A percentile compares a stretch with the other conserved stretches of the same genome.
Evolutionary conservation across 2,113 vertebrate species (phyloP).

Genomic region (Hepsetus odoe): DNA sequence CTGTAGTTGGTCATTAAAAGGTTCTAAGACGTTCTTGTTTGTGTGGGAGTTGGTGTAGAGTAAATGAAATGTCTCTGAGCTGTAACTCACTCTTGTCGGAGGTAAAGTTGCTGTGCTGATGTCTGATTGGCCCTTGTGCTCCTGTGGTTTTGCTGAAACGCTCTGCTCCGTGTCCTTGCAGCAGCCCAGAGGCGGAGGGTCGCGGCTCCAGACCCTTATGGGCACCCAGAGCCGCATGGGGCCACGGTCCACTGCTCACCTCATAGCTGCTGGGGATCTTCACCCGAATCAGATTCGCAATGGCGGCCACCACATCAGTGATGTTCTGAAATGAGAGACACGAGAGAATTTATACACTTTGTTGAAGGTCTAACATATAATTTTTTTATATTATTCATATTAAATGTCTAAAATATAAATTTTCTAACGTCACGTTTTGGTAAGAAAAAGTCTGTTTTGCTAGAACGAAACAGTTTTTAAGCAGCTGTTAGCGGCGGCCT

Average conservation of each 20-base stretch:
- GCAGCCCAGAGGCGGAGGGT: slow-evolving; percentile 56
- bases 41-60: too few relatives aligned
- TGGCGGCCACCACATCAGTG: slow-evolving; percentile 84
- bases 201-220: slow-evolving; percentile 64
- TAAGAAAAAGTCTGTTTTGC: too few relatives aligned
- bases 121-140: slow-evolving; percentile 73
- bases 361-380: too few relatives aligned
- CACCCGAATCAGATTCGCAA: slow-evolving; percentile 87
- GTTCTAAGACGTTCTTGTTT: too few relatives aligned
- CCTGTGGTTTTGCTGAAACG: slow-evolving; percentile 56
- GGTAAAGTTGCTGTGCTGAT: slow-evolving; percentile 79
- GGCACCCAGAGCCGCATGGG: slow-evolving; percentile 45
- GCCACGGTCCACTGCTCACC: slow-evolving; percentile 84
- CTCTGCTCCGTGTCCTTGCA: slow-evolving; percentile 61
- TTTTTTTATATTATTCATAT: too few relatives aligned
- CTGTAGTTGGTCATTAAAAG: too few relatives aligned
- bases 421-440: too few relatives aligned
- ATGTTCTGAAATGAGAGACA: slow-evolving; percentile 80
- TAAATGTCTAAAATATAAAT: too few relatives aligned
- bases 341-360: too few relatives aligned
- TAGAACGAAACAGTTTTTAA: too few relatives aligned
- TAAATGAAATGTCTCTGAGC: too few relatives aligned
- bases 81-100: slow-evolving; percentile 81
- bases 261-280: slow-evolving; percentile 88
- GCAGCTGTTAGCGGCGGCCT: too few relatives aligned